A percentile compares a stretch with the other conserved stretches of the same genome.
phyloP scores from a whole-genome alignment of 1,140 invertebrate species.

The Drosophila fuyamai region DNA sequence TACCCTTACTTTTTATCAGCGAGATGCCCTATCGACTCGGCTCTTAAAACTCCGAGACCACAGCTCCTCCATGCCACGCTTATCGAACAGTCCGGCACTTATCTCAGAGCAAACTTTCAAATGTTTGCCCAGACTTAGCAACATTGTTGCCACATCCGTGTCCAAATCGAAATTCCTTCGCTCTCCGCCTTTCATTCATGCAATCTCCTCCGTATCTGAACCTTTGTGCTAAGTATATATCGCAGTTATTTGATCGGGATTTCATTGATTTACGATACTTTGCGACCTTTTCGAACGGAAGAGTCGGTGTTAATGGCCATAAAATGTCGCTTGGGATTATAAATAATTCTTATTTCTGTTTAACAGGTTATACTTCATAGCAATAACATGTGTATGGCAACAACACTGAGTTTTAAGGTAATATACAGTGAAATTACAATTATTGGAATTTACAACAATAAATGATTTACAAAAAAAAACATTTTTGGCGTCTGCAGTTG shows the following conservation, averaged over 20 bases:
- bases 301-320: constrained; percentile 55
- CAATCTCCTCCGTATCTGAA: constrained; percentile 47
- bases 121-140: constrained; percentile 76
- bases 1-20: constrained; percentile 52
- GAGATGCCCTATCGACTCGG: constrained; percentile 66
- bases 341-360: constrained; percentile 31
- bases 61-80: constrained; percentile 39
- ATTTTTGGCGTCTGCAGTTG: no score
- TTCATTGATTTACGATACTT: constrained; percentile 68
- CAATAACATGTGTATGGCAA: background rate
- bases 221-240: constrained; percentile 31
- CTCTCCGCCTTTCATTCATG: constrained; percentile 49
- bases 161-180: constrained; percentile 31
- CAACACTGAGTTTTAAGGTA: background rate
- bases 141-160: constrained; percentile 70
- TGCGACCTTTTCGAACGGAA: constrained; percentile 33
- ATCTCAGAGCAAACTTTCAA: constrained; percentile 72
- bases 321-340: constrained; percentile 45
- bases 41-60: background rate
- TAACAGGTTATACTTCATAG: constrained; percentile 57
- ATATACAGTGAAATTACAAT: no score
- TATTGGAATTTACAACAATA: no score
- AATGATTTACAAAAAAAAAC: no score
- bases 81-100: constrained; percentile 63
- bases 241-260: constrained; percentile 36